Base-by-base conservation (phyloP, 1,140 invertebrate genomes). In the Drosophila kepulauana region DNA sequence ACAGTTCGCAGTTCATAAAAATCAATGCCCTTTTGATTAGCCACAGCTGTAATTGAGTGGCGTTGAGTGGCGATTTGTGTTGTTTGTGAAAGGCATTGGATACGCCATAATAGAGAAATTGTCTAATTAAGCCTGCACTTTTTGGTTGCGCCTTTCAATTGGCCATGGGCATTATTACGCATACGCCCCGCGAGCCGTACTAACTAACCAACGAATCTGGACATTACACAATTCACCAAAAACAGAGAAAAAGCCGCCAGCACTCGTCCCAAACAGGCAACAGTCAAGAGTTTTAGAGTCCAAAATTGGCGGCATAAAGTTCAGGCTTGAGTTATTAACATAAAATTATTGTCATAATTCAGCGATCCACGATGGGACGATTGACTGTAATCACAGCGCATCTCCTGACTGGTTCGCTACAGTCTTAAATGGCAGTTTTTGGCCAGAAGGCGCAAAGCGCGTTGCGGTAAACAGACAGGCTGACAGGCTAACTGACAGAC, bases 1-100 rank as follows among this genome's bases (percentile, higher is more conserved):
- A 16, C 61, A 51, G 35, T 69, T 75, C 84, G 15, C 82, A 76
- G 84, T 82, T 85, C 78, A 89, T 89, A 88, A 89, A 88, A 88
- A 81, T 70, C 81, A 88, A 88, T 88, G 85, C 85, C 85, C 85
- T 88, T 88, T 88, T 89, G 85, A 88, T 88, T 89, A 72, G 85
- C 57, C 65, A 76, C 86, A 78, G 74, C 85, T 78, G 81, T 80
- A 89, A 86, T 88, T 82, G 82, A 51, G 58, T 25, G 38, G 58
- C 33, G 38, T 70, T 71, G 58, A 62, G 28, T 54, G 48, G 49
- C 41, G 61, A 43, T 49, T 59, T 58, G 35, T 48, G 67, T 38
- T 66, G 72, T 51, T 88, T 88, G 80, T 89, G 85, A 89, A 88
- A 88, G 85, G 84, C 61, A 52, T 25, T 15, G 3, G 51, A 57